Evolutionary conservation across 2,888 invertebrate genomes (phyloP), one percentile per base, ranked within the genome.

Genomic region (Rotaria socialis): DNA sequence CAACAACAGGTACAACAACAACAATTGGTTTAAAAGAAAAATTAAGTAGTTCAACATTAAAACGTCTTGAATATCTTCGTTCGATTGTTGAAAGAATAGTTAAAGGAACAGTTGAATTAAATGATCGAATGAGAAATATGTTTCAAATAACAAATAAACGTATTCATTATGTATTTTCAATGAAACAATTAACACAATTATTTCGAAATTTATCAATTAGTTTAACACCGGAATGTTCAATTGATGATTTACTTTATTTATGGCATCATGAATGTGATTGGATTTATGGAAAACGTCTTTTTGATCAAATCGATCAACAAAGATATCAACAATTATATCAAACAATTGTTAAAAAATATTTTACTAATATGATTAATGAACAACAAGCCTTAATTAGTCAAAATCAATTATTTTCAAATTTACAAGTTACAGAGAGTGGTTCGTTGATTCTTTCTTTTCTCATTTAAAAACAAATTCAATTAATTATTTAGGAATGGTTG

Each of bases 261-360:
- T 91, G 91, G 91, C 90, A 90, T 88, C 90, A 91, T 88, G 91
- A 91, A 87, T 90, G 90, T 88, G 89, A 89, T 88, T 91, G 91
- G 91, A 89, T 90, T 85, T 91, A 90, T 87, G 90, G 90, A 0
- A 89, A 89, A 85, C 88, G 91, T 35, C 90, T 91, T 90, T 89
- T 90, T 58, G 90, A 89, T 86, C 90, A 90, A 60, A 90, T 91
- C 4, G 91, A 91, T 88, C 88, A 89, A 85, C 88, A 89, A 50
- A 88, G 91, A 55, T 91, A 90, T 88, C 88, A 89, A 58, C 89
- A 90, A 86, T 89, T 90, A 1, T 90, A 90, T 87, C 88, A 89
- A 55, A 90, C 90, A 4, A 90, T 90, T 10, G 89, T 90, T 50
- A 89, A 90, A 88, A 91, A 91, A 88, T 89, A 90, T 87, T 91